Base-by-base conservation (phyloP, 2,113 vertebrate species). In the Cebidichthys violaceus region DNA sequence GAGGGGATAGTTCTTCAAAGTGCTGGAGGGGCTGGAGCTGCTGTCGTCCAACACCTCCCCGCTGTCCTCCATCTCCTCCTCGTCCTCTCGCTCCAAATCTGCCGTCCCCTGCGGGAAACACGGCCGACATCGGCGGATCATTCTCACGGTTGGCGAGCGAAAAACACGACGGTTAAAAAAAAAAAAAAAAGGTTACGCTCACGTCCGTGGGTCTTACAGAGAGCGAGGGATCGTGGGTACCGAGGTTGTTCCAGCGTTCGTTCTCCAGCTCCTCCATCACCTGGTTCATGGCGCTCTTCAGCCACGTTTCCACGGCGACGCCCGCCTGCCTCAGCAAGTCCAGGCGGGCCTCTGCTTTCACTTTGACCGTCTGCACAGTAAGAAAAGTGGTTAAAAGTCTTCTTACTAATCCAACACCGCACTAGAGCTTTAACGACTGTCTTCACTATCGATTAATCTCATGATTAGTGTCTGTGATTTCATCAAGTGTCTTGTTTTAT, bases 201-300 rank as follows among this genome's bases (percentile, higher is more conserved):
- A n/a, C 24, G 47, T 11, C 6, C 24, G 41, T 33, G 54, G 27
- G 39, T 57, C 94, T 94, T 97, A 99, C 98, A 89, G 96, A 90
- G 75, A 97, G 97, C 0, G 96, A 94, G 33, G 97, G 94, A 89
- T 98, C 97, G 0, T 97, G 96, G 91, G 95, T 96, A 81, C 93
- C 94, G 57, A 96, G 95, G 0, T 94, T 93, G 59, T 98, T 97
- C 97, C 98, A 99, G 80, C 97, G 96, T 33, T 99, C 98, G 4
- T 96, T 99, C 86, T 99, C 98, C 94, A 99, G 95, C 67, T 99
- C 98, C 50, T 99, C 98, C 97, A 97, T 98, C 89, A 99, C 98
- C 78, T 99, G 98, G 92, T 98, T 99, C 98, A 99, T 99, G 8
- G 98, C 98, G 1, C 98, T 99, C 86, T 98, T 98, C 2, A 99